These are phyloP conservation scores for Leptopilina myrica DNA, from an alignment of 2,888 invertebrate species.

Conservation along the genomic window DNA sequence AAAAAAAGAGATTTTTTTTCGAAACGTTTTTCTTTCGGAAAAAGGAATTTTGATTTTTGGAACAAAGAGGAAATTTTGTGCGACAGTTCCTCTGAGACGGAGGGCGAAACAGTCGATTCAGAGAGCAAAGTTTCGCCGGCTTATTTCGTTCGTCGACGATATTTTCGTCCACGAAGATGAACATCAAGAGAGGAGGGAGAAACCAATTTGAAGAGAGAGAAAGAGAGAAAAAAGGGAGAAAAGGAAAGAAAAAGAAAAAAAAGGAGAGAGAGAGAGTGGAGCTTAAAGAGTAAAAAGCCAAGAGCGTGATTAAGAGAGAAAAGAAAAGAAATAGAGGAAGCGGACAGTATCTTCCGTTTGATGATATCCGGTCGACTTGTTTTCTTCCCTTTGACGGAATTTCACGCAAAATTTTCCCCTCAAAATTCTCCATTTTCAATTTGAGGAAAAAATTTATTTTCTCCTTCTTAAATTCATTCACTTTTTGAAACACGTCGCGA, in stretches of 20 bases:
- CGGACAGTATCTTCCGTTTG: slow-evolving; percentile 40
- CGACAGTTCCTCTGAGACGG: slow-evolving; percentile 28
- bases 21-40: no score
- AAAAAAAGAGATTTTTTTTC: no score
- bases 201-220: slow-evolving; percentile 20
- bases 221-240: slow-evolving; percentile 13
- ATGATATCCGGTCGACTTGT: slow-evolving; percentile 59
- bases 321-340: background rate
- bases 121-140: slow-evolving; percentile 20
- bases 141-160: slow-evolving; percentile 31
- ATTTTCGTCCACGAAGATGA: slow-evolving; percentile 33
- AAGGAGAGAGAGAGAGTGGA: slow-evolving; percentile 17
- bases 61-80: slow-evolving; percentile 4
- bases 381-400: background rate
- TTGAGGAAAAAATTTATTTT: no score
- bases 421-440: no score
- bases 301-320: background rate
- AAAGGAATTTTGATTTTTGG: no score
- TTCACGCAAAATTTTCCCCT: no score
- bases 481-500: no score
- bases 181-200: slow-evolving; percentile 33
- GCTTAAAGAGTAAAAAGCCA: background rate
- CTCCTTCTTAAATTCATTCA: no score
- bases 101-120: slow-evolving; percentile 35
- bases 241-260: slow-evolving; percentile 5